Evolutionary conservation across 2,888 invertebrate genomes (phyloP).

Genomic region (Linnaemya vulpina): DNA sequence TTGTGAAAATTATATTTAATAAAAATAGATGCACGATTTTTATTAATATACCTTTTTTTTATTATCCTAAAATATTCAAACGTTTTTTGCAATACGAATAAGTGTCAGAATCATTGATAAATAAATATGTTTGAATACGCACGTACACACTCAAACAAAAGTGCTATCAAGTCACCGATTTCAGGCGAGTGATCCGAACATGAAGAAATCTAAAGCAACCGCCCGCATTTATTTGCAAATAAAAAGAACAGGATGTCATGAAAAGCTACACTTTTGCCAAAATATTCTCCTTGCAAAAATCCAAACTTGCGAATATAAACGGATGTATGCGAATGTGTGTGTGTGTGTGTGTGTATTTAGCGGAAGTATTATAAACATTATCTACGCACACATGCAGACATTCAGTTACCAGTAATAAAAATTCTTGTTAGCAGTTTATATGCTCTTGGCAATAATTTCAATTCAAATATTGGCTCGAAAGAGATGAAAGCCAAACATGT

Average conservation of each 20-base stretch:
- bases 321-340: not conserved
- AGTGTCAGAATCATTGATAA: not conserved
- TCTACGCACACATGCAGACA: not conserved
- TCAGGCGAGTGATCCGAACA: not conserved
- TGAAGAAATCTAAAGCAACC: not conserved
- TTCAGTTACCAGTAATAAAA: not conserved
- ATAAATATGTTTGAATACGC: not conserved
- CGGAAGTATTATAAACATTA: slow-evolving; percentile 18
- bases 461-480: slow-evolving; percentile 27
- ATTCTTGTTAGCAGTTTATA: slow-evolving; percentile 10
- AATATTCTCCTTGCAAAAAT: not conserved
- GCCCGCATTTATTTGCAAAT: not conserved
- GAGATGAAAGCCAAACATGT: slow-evolving; percentile 40
- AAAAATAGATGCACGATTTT: no score
- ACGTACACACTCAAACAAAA: not conserved
- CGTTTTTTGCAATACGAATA: not conserved
- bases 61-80: not conserved
- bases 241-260: not conserved
- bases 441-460: slow-evolving; percentile 29
- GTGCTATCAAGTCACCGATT: not conserved
- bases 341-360: not conserved
- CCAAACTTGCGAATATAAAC: not conserved
- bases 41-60: not conserved
- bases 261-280: not conserved
- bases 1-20: no score